Evolutionary conservation across 2,113 vertebrate genomes (phyloP), one percentile per base, ranked within the genome.

Genomic region (Trinectes maculatus): DNA sequence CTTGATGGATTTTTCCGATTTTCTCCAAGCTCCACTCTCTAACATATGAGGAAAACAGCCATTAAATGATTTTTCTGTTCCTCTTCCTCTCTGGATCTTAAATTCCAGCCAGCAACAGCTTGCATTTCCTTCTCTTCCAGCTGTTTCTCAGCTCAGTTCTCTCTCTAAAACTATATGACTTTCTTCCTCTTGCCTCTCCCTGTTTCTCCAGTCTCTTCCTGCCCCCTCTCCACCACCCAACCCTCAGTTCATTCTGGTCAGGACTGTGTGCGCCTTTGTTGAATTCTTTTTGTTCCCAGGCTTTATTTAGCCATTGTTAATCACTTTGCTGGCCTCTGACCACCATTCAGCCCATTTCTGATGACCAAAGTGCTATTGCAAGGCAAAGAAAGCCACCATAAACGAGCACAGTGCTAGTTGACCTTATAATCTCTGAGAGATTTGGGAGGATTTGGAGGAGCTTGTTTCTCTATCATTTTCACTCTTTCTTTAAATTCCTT

Each of bases 291-390:
- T 85, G 84, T 84, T 58, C 58, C 56, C 53, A 13, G 68, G 65
- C 78, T 85, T 82, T 74, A 77, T 85, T 71, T 85, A 80, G 74
- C 72, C 42, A 81, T 88, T 88, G 84, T 83, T 80, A 6, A 39
- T 69, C 48, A 36, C 26, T 79, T 69, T 77, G 68, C 65, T 83
- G 77, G 59, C 53, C 25, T 66, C 69, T 57, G 49, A 77, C 66
- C 62, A n/a, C 74, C 67, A 84, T 85, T 80, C 73, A 77, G 19
- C 11, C 39, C 1, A 18, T 74, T 82, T 78, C 36, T 82, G 80
- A 77, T 77, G 76, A 80, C 59, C 33, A 21, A 37, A 66, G 68
- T 55, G 9, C 51, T 67, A 42, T 55, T 60, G 43, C 52, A 70
- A 34, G 49, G 53, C 54, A 67, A 71, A 68, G 47, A 40, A 75